Conservation (phyloP, 2,888 invertebrate species). For the Caenorhabditis plicata region DNA sequence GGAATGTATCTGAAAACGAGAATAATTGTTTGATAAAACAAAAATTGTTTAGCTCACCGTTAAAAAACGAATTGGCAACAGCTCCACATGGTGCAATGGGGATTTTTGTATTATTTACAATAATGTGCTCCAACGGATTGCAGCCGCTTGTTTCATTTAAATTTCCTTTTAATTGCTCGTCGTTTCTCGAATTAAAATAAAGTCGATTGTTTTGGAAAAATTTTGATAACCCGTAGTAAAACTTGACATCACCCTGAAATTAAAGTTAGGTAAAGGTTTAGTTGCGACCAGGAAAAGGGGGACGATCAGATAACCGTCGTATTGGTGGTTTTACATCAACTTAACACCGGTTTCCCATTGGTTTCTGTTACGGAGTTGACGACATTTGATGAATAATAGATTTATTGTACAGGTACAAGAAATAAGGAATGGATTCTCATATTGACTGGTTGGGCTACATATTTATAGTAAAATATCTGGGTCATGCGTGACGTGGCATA, state of each 20-base stretch:
- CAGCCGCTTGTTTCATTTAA: constrained; percentile 72
- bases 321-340: no score
- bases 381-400: no score
- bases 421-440: no score
- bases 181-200: constrained; percentile 89
- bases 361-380: no score
- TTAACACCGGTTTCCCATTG: no score
- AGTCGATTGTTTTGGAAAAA: constrained; percentile 97
- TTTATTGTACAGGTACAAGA: no score
- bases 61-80: constrained; percentile 96
- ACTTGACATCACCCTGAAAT: constrained; percentile 76
- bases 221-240: constrained; percentile 94
- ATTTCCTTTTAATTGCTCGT: constrained; percentile 76
- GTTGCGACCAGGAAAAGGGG: no score
- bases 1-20: constrained; percentile 31
- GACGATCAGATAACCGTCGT: no score
- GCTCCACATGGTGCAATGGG: constrained; percentile 95
- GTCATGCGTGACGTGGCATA: no score
- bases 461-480: no score
- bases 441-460: no score
- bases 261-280: no score
- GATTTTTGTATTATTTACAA: constrained; percentile 12
- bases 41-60: constrained; percentile 73
- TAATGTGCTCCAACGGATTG: constrained; percentile 34
- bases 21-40: not conserved